Base-by-base conservation (phyloP, 2,797 vertebrate species). In the Pangasius djambal region DNA sequence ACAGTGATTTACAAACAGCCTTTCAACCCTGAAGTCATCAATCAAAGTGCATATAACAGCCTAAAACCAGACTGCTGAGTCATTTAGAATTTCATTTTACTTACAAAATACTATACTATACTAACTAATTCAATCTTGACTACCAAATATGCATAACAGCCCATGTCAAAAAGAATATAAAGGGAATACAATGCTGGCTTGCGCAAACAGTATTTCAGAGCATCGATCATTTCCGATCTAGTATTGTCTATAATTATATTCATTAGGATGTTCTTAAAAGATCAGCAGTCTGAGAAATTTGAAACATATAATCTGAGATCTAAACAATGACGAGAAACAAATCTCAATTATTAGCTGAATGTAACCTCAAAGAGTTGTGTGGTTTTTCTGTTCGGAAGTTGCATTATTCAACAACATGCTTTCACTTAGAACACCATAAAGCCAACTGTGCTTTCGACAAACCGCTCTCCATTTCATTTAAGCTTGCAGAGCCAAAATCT, bases 211-310 rank as follows among this genome's bases (percentile, higher is more conserved):
- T 25, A 22, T 52, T 67, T 52, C n/a, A 31, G 44, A 34, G 18
- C 83, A 69, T 70, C 28, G 12, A 85, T 85, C 83, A 55, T 85
- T 85, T 34, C 6, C 9, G 6, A 55, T 55, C 37, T 59, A 16
- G 31, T 25, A 61, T 28, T 40, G 15, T 55, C 65, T 69, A 85
- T 70, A 85, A 85, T 85, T 70, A 70, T 85, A 70, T 85, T 55
- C 50, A 55, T 70, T 31, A 70, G 20, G 28, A 34, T 22, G 28
- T 25, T 50, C 40, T 67, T 31, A 50, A 67, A 84, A 48, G 70
- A 86, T 83, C 61, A 70, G 86, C n/a, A 57, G 82, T 72, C 65
- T 1, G 63, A 74, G 65, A 83, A 88, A 59, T 63, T 72, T 59
- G 34, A 61, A 83, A 63, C 78, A 28, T 52, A 77, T n/a, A 44